Conservation (phyloP, 2,797 vertebrate species). For the Linurgus olivaceus region DNA sequence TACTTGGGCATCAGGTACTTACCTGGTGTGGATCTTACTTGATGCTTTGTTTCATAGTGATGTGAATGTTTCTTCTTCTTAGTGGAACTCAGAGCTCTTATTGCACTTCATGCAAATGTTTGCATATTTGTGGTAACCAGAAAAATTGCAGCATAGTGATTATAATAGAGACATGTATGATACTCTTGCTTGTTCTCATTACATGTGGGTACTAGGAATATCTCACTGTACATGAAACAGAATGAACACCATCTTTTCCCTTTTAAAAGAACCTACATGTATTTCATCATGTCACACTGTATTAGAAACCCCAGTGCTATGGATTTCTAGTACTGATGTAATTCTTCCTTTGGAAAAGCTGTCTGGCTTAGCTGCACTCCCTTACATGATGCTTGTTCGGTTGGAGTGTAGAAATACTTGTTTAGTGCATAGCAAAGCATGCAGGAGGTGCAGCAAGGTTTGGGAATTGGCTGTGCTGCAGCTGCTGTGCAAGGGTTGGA, state of each 20-base stretch:
- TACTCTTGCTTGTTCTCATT: not conserved
- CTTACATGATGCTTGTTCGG: not conserved
- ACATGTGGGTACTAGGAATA: not conserved
- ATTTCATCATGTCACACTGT: not conserved
- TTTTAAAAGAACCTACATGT: not conserved
- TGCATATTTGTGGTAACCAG: not conserved
- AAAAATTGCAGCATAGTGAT: not conserved
- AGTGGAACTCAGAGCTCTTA: not conserved
- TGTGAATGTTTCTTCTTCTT: not conserved
- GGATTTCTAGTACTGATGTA: not conserved
- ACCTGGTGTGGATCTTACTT: not conserved
- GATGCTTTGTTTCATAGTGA: not conserved
- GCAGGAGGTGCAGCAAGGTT: slow-evolving; percentile 27
- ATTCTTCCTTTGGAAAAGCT: not conserved
- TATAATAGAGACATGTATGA: not conserved
- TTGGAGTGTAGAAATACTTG: not conserved
- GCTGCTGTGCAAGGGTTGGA: slow-evolving; percentile 35
- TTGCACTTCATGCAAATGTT: not conserved
- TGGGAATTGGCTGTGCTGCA: slow-evolving; percentile 2
- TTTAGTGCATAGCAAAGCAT: not conserved
- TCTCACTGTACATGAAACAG: not conserved
- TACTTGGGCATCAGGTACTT: not conserved
- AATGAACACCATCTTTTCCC: not conserved
- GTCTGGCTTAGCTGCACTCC: not conserved
- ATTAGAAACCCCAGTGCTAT: not conserved